Base-by-base conservation (phyloP, 2,888 invertebrate species). In the Habrosyne pyritoides region DNA sequence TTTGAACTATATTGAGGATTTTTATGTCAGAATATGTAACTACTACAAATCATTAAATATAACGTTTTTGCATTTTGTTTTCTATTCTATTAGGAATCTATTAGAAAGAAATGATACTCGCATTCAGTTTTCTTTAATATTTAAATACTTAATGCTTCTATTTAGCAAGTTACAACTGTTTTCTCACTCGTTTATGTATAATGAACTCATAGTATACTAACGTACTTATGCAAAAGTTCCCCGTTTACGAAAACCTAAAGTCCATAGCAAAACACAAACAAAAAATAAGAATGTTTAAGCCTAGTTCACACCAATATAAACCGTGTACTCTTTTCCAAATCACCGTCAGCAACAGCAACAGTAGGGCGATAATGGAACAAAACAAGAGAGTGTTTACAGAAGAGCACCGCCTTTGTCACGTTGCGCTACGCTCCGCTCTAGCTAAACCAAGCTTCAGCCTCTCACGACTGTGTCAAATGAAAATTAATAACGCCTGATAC, bases 401-500 rank as follows among this genome's bases (percentile, higher is more conserved):
- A 61, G 66, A 69, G 53, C 53, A 49, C 42, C 48, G 33, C 63
- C 54, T 62, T 66, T 65, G 63, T 63, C 74, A 69, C 71, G 65
- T 56, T 49, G 62, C 60, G 64, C 62, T 56, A 56, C 62, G 56
- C 67, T 58, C 63, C 59, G 65, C 67, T 10, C 50, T 30, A 30
- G 18, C 50, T 50, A 5, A 18, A 5, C 21, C 18, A 24, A 50
- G 67, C 64, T 65, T 69, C 75, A 75, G 71, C 64, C 74, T 77
- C 18, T 36, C 36, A 2, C 42, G 67, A 69, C 81, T 79, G 83
- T 82, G 79, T 79, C 79, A 83, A 87, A 86, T 86, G 85, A 86
- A 86, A 87, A 86, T 86, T 86, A 86, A 87, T 86, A 85, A 83
- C 81, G 61, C 66, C 67, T 66, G 69, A 75, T 79, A 59, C 52